phyloP scores from a whole-genome alignment of 2,797 vertebrate genomes.

The Pyrocephalus nanus region DNA sequence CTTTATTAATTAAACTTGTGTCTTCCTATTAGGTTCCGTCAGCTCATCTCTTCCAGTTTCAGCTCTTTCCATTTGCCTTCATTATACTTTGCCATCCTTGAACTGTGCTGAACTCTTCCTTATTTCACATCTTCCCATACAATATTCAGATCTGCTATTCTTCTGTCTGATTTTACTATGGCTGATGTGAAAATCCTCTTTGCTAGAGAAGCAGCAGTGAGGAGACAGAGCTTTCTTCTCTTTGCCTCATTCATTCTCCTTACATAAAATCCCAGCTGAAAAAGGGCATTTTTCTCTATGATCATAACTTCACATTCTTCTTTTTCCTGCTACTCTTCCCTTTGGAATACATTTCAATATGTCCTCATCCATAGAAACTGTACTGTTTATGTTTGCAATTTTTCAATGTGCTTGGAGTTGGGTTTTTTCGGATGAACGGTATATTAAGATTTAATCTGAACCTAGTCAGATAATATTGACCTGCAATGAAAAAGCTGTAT shows the following conservation, averaged over 20 bases:
- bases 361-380: background rate
- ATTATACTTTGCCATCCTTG: conserved; percentile 25
- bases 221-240: background rate
- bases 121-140: background rate
- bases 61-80: conserved; percentile 36
- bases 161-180: conserved; percentile 25
- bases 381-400: conserved; percentile 44
- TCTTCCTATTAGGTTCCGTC: background rate
- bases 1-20: conserved; percentile 44
- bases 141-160: conserved; percentile 16
- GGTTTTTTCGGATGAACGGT: conserved; percentile 20
- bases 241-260: background rate
- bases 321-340: background rate
- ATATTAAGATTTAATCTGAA: conserved; percentile 65
- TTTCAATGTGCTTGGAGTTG: conserved; percentile 33
- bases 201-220: background rate
- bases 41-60: conserved; percentile 13
- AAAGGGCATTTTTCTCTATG: background rate
- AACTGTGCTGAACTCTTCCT: conserved; percentile 34
- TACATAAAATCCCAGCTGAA: background rate
- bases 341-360: conserved; percentile 13
- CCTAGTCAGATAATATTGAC: conserved; percentile 61
- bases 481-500: conserved; percentile 52
- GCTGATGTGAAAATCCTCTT: conserved; percentile 1
- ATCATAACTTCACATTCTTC: background rate